Conservation (phyloP, 2,888 invertebrate species). For the Pristionchus entomophagus region DNA sequence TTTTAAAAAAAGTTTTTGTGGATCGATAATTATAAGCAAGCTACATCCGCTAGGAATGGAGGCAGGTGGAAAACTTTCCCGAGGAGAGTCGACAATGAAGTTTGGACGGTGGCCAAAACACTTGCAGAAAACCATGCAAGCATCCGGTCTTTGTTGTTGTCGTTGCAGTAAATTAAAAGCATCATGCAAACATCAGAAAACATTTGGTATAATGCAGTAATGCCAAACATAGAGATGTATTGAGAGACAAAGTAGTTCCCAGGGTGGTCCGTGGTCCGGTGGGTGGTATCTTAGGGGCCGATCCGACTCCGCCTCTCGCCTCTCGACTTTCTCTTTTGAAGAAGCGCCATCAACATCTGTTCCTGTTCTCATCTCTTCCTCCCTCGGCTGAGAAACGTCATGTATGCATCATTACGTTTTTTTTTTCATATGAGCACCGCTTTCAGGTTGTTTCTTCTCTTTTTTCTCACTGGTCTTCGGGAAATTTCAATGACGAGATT, state of each 20-base stretch:
- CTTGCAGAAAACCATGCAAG: not conserved
- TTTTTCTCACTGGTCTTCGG: not conserved
- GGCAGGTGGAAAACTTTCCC: too few species aligned
- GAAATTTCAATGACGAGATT: not conserved
- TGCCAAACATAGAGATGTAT: too few species aligned
- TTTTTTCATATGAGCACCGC: not conserved
- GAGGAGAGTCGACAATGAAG: not conserved
- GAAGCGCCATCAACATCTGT: not conserved
- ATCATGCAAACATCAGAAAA: too few species aligned
- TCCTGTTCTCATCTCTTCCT: not conserved
- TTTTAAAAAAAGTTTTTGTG: too few species aligned
- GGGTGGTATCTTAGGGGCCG: not conserved
- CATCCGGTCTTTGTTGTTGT: too few species aligned
- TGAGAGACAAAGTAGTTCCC: not conserved
- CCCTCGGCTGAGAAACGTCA: not conserved
- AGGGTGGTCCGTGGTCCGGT: not conserved
- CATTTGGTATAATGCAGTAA: too few species aligned
- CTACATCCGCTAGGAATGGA: too few species aligned
- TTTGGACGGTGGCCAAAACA: not conserved
- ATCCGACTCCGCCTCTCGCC: constrained; percentile 1
- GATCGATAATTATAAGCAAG: too few species aligned
- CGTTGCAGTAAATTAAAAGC: too few species aligned
- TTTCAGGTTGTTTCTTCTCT: not conserved
- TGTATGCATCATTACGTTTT: not conserved
- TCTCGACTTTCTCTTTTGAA: not conserved